Conservation (phyloP, 1,140 invertebrate genomes). For the Eueides isabella region DNA sequence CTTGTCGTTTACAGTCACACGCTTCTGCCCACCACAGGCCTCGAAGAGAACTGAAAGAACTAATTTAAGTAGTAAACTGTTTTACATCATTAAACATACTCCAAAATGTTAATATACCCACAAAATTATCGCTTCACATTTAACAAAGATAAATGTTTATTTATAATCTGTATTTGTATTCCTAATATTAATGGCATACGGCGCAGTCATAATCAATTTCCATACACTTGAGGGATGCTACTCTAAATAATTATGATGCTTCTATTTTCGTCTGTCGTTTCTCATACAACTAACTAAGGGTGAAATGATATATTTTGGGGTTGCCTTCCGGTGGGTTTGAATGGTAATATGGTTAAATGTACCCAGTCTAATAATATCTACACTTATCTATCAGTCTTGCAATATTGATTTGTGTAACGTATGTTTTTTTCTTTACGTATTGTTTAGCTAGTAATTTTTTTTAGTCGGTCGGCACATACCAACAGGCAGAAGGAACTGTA, state of each 20-base stretch:
- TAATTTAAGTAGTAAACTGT: background rate
- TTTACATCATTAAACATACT: background rate
- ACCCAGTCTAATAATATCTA: background rate
- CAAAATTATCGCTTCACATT: background rate
- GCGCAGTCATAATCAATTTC: conserved; percentile 51
- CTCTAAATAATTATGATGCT: conserved; percentile 39
- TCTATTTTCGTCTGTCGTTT: conserved; percentile 54
- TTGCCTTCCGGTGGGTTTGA: conserved; percentile 31
- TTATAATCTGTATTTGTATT: background rate
- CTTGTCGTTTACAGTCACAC: no score
- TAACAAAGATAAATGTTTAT: conserved; percentile 11
- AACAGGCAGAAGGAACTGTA: no score
- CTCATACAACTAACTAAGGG: conserved; percentile 45
- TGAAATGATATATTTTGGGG: conserved; percentile 27
- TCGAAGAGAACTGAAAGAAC: background rate
- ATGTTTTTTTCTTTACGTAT: no score
- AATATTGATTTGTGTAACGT: background rate
- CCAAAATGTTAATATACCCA: background rate
- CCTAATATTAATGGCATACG: conserved; percentile 20
- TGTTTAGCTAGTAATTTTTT: no score
- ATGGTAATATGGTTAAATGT: conserved; percentile 9
- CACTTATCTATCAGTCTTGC: background rate
- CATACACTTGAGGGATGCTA: conserved; percentile 35
- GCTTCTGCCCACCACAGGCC: no score
- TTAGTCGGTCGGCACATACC: no score